Percentiles rank a stretch among this genome's conserved stretches.
phyloP scores from a whole-genome alignment of 2,888 invertebrate genomes.

The Hyposoter didymator region DNA sequence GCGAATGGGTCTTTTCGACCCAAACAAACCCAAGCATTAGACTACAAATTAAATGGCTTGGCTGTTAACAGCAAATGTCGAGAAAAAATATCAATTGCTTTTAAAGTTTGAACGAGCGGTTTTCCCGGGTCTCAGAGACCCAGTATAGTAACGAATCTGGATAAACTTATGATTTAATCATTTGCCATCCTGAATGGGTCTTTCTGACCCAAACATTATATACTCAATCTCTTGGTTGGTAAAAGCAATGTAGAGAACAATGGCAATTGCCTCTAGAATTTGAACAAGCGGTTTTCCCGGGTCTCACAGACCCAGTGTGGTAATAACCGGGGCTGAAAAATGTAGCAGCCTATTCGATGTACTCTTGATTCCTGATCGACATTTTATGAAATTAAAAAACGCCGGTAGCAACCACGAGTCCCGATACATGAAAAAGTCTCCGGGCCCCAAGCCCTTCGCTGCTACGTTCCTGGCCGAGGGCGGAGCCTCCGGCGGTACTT shows the following conservation, averaged over 20 bases:
- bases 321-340: neutral
- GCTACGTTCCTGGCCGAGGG: neutral
- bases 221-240: neutral
- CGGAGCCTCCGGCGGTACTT: neutral
- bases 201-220: neutral
- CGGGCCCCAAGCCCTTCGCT: neutral
- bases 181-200: neutral
- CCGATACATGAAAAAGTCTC: neutral
- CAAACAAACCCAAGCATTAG: neutral
- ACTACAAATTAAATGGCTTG: neutral
- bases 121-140: no score
- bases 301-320: neutral
- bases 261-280: neutral
- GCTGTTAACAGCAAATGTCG: no score
- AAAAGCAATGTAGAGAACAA: neutral
- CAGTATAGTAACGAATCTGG: no score
- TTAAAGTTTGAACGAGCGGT: no score
- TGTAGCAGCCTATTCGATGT: neutral
- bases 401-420: neutral
- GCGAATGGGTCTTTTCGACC: neutral
- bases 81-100: no score
- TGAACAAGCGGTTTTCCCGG: neutral
- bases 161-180: no score
- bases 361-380: neutral
- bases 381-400: neutral